Conservation (phyloP, 1,140 invertebrate species). For the Dinothrombium tinctorium region DNA sequence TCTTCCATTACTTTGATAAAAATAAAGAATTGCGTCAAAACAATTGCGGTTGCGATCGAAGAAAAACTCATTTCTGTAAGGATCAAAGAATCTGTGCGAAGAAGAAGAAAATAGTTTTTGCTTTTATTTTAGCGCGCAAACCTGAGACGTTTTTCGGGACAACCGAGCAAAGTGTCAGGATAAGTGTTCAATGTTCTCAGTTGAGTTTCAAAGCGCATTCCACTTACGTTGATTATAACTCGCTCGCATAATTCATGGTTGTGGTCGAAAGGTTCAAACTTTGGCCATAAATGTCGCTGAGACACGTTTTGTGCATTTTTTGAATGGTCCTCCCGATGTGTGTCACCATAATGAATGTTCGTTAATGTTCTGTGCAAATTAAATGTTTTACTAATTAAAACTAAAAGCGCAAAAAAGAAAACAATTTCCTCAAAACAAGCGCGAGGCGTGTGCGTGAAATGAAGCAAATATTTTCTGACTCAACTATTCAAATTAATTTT, state of each 20-base stretch:
- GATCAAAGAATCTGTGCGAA: conserved; percentile 57
- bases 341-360: no score
- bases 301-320: neutral
- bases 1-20: conserved; percentile 93
- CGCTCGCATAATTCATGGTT: conserved; percentile 91
- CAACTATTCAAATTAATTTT: no score
- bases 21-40: conserved; percentile 96
- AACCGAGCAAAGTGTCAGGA: conserved; percentile 85
- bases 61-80: conserved; percentile 95
- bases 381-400: no score
- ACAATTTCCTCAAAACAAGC: no score
- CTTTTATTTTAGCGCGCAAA: neutral
- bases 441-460: no score
- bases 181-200: conserved; percentile 93
- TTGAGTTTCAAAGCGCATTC: conserved; percentile 94
- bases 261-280: conserved; percentile 84
- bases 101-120: no score
- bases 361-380: no score
- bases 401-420: no score
- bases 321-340: neutral
- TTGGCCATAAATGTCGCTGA: neutral
- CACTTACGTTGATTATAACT: conserved; percentile 94
- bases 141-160: conserved; percentile 15
- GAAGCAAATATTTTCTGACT: no score
- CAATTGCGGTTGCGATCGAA: conserved; percentile 96